Evolutionary conservation across 2,113 vertebrate genomes (phyloP).

Genomic region (Lucifuga dentata): DNA sequence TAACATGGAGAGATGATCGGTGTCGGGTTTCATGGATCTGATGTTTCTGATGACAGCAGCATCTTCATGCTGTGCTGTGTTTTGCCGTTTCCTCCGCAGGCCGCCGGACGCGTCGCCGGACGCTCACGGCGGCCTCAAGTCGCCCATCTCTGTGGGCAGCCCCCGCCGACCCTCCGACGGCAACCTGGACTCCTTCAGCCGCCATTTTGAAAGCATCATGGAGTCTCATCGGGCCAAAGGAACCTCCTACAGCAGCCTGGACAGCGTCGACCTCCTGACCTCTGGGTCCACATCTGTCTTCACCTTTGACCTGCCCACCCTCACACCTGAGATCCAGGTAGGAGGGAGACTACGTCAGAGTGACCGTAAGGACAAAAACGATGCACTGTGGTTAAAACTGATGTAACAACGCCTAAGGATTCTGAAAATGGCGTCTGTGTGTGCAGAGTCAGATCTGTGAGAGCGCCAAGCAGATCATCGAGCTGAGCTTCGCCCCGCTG

Average conservation of each 20-base stretch:
- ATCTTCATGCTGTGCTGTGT: too few relatives aligned
- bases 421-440: slow-evolving; percentile 18
- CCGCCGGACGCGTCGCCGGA: slow-evolving; percentile 27
- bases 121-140: slow-evolving; percentile 81
- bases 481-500: slow-evolving; percentile 88
- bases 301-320: slow-evolving; percentile 92
- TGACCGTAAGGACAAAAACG: not conserved
- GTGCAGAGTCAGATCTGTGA: slow-evolving; percentile 85
- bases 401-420: too few relatives aligned
- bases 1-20: too few relatives aligned
- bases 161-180: slow-evolving; percentile 88
- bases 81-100: slow-evolving; percentile 45
- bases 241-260: slow-evolving; percentile 96
- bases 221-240: slow-evolving; percentile 97
- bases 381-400: too few relatives aligned
- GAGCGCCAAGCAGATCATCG: slow-evolving; percentile 85
- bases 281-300: slow-evolving; percentile 88
- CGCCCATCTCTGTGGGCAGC: slow-evolving; percentile 86
- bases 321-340: slow-evolving; percentile 89
- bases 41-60: too few relatives aligned
- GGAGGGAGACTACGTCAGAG: rapidly evolving
- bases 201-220: slow-evolving; percentile 96
- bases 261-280: slow-evolving; percentile 91
- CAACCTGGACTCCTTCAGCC: slow-evolving; percentile 95
- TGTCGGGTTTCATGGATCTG: too few relatives aligned